Base-by-base conservation (phyloP, 2,888 invertebrate species). In the Adelphocoris suturalis region DNA sequence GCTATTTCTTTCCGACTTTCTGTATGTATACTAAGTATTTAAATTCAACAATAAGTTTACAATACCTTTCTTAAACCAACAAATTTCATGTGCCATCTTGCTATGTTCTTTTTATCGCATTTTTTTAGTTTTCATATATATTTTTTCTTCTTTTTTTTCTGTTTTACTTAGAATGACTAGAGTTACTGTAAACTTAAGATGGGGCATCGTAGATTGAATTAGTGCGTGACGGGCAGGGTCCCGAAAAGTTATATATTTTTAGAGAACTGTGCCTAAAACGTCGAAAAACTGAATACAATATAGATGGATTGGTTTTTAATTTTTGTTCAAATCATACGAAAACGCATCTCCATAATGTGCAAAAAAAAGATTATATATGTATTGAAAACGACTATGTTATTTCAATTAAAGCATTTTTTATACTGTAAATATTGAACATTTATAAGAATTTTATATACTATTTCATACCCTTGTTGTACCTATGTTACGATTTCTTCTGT, bases 381-480 rank as follows among this genome's bases (percentile, higher is more conserved):
- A 37, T 37, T 37, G 48, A 47, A 28, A 52, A 52, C 23, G 19
- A 85, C 37, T 57, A 46, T 85, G 85, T 61, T 61, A 61, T 37
- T 61, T 61, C 61, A 85, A 85, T 61, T 61, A 61, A 85, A 85
- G 61, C 28, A 57, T 55, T 37, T 85, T 85, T 85, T 61, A 85
- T 85, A 85, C 55, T 86, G 86, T 86, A 86, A 75, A 86, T 86
- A 86, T 68, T 76, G 48, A 76, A 86, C 86, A 27, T 86, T 86
- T 86, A 55, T 86, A 86, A 86, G 86, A 82, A 61, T 86, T 86
- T 86, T 75, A 75, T 75, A 86, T 46, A 75, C 47, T 48, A 86
- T 86, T 86, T 86, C 86, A 75, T 86, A 86, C 86, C 86, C 86
- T 85, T 68, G 68, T 86, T 86, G 76, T 75, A 86, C 76, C 86